A percentile compares a stretch with the other conserved stretches of the same genome.
These are phyloP conservation scores for Epizoanthus fatuus DNA, from an alignment of 92 coral and sea anemone species.

Conservation along the genomic window DNA sequence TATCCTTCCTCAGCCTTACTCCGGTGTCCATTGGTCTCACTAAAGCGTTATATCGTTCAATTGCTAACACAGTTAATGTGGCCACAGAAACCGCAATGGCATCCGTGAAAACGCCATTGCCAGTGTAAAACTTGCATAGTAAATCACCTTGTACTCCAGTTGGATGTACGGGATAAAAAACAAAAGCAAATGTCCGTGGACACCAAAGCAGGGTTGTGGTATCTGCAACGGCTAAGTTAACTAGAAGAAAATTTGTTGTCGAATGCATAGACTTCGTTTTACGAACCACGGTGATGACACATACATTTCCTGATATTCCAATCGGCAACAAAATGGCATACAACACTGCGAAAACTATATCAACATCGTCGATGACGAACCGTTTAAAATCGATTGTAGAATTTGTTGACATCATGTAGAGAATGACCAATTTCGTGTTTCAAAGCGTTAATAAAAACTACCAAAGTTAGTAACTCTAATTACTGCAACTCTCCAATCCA, in stretches of 20 bases:
- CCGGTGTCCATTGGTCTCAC: conserved; percentile 65
- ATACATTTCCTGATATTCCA: conserved; percentile 67
- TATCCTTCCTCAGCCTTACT: conserved; percentile 49
- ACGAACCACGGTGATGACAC: conserved; percentile 70
- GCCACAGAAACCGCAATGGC: conserved; percentile 67
- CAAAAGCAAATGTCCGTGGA: conserved; percentile 72
- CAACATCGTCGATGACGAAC: conserved; percentile 53
- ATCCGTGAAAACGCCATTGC: conserved; percentile 67
- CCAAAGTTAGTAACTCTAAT: too few species aligned
- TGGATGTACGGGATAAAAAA: conserved; percentile 67
- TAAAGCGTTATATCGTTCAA: conserved; percentile 76
- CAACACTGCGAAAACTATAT: conserved; percentile 60
- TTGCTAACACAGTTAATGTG: conserved; percentile 73
- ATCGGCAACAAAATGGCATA: conserved; percentile 51
- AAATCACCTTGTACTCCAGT: conserved; percentile 61
- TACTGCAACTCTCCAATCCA: too few species aligned
- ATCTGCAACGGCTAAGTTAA: conserved; percentile 78
- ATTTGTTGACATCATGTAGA: neutral
- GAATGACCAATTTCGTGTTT: too few species aligned
- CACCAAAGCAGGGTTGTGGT: conserved; percentile 68
- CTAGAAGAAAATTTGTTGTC: conserved; percentile 76
- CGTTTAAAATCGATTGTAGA: conserved; percentile 54
- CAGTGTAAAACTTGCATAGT: conserved; percentile 77
- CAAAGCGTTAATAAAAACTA: too few species aligned
- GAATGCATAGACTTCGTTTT: conserved; percentile 73